Base-by-base conservation (phyloP, 2,113 vertebrate genomes). In the Tinamus guttatus region DNA sequence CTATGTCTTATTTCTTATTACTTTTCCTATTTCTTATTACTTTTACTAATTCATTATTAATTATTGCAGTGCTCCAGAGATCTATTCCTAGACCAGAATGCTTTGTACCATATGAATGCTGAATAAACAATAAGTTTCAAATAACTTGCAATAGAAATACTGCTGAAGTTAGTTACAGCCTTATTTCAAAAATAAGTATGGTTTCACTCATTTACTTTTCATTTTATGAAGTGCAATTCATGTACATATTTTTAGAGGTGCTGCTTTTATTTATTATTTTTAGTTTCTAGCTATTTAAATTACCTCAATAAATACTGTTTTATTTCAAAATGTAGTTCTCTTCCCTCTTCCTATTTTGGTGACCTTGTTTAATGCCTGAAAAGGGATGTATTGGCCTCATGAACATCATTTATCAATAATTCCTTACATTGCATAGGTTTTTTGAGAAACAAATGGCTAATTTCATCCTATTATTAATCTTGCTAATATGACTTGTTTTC, bases 41-140 rank as follows among this genome's bases (percentile, higher is more conserved):
- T 68, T 92, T 63, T 81, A 45, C 90, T 94, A 92, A 90, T 90
- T 90, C 80, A 59, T 78, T 81, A 30, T 64, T 92, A 84, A 88
- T 79, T 78, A 76, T 25, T 86, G 69, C 77, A 92, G 30, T 43
- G 51, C 77, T 43, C 80, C 56, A 38, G 85, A 89, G 79, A 94
- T 10, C 5, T 47, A 47, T 16, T 40, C 83, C 80, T 19, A 77
- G n/a, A 78, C 38, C 41, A 81, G 11, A 64, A 91, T 90, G 45
- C 56, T 69, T 73, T 85, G 20, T 34, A 38, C 5, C 45, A 34
- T 28, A 63, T 0, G 5, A 83, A 74, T 28, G 86, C 4, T 83
- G 14, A 81, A 38, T 3, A 69, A 89, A 69, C 38, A 73, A 38
- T 30, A 68, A 18, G 38, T 91, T 89, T 56, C 59, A 73, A 8